These are phyloP conservation scores for Procapra przewalskii DNA, from an alignment of 2,113 vertebrate species.

Conservation along the genomic window DNA sequence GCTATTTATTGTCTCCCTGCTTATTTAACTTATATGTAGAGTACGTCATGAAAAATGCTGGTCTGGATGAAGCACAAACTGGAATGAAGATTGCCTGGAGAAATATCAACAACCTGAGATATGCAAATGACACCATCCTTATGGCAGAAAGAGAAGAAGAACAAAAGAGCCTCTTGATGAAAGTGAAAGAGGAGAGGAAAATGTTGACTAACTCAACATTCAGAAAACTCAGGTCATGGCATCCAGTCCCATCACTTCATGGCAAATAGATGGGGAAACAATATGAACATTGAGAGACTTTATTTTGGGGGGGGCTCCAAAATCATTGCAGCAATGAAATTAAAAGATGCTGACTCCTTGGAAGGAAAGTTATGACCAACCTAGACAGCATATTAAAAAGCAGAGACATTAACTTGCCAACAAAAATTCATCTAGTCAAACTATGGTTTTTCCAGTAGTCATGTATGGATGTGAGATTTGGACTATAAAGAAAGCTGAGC, in stretches of 20 bases:
- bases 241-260: not conserved
- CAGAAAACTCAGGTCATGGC: not conserved
- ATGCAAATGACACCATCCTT: not conserved
- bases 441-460: not conserved
- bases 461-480: not conserved
- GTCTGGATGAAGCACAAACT: not conserved
- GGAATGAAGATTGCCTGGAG: not conserved
- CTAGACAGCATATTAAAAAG: not conserved
- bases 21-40: not conserved
- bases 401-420: not conserved
- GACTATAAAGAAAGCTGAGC: not conserved
- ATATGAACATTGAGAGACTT: not conserved
- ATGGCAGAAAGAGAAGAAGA: not conserved
- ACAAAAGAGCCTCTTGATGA: not conserved
- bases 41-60: not conserved
- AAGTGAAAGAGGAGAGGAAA: not conserved
- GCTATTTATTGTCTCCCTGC: not conserved
- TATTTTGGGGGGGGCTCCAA: rapidly evolving
- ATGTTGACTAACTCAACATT: not conserved
- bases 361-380: not conserved
- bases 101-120: not conserved
- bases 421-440: not conserved
- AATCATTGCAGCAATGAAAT: not conserved
- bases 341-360: not conserved
- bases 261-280: not conserved